Percentiles rank a stretch among this genome's conserved stretches.
These are phyloP conservation scores for Furcula furcula DNA, from an alignment of 2,888 invertebrate species.

Conservation along the genomic window DNA sequence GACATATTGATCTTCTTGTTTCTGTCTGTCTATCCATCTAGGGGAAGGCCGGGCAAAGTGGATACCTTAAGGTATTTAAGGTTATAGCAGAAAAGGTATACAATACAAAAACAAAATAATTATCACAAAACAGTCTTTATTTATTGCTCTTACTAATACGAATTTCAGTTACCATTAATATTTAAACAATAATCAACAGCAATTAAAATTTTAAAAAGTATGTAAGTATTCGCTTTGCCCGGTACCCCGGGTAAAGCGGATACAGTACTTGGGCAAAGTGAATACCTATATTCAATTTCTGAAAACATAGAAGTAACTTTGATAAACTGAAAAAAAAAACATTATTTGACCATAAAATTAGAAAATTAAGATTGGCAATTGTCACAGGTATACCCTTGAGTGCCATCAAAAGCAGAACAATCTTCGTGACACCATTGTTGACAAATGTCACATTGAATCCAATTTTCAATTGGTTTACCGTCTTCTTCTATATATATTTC, in stretches of 20 bases:
- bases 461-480: constrained; percentile 24
- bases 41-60: constrained; percentile 5
- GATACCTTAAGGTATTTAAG: constrained; percentile 16
- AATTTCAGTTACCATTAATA: constrained; percentile 14
- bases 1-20: too few relatives aligned
- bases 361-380: constrained; percentile 6
- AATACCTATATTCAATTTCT: constrained; percentile 11
- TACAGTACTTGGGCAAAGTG: constrained; percentile 14
- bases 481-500: constrained; percentile 21
- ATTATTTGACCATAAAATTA: too few relatives aligned
- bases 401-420: constrained; percentile 22
- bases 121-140: constrained; percentile 15
- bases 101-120: constrained; percentile 18
- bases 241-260: constrained; percentile 20
- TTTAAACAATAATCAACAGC: constrained; percentile 19
- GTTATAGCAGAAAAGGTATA: constrained; percentile 19
- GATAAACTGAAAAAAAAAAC: constrained; percentile 14
- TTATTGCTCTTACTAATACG: constrained; percentile 17
- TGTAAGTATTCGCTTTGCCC: constrained; percentile 23
- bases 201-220: constrained; percentile 20
- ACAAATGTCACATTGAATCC: constrained; percentile 25
- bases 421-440: constrained; percentile 24
- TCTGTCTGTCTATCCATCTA: too few relatives aligned
- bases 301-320: constrained; percentile 5
- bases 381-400: constrained; percentile 20